phyloP scores from a whole-genome alignment of 2,113 vertebrate genomes.

The Neopipo cinnamomea region DNA sequence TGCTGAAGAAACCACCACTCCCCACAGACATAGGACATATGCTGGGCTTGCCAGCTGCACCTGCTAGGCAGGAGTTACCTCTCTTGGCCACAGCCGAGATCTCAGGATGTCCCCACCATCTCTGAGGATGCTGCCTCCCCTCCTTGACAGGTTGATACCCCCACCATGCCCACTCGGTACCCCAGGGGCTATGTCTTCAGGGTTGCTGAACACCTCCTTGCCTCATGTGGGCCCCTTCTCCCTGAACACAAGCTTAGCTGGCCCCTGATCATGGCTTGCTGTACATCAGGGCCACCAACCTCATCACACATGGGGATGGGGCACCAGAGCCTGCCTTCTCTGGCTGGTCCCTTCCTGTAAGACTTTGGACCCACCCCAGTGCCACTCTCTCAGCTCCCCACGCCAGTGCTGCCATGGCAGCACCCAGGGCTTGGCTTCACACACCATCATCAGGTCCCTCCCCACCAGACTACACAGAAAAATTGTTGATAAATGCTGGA shows the following conservation, averaged over 20 bases:
- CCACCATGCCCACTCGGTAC: not conserved
- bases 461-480: fast-evolving
- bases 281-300: not conserved
- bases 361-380: not conserved
- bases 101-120: not conserved
- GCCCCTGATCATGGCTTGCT: no score
- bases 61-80: not conserved
- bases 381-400: fast-evolving
- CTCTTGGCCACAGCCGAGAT: not conserved
- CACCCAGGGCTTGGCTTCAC: not conserved
- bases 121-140: fast-evolving
- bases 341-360: fast-evolving
- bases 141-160: not conserved
- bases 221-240: not conserved
- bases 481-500: not conserved
- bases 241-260: not conserved
- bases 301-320: not conserved
- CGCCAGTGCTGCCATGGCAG: not conserved
- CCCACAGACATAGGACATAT: not conserved
- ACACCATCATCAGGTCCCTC: not conserved
- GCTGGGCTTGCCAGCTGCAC: not conserved
- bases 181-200: fast-evolving
- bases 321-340: not conserved
- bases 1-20: not conserved
- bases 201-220: fast-evolving